Evolutionary conservation across 2,888 invertebrate species (phyloP), one percentile per base, ranked within the genome.

Genomic region (Rhagonycha fulva): DNA sequence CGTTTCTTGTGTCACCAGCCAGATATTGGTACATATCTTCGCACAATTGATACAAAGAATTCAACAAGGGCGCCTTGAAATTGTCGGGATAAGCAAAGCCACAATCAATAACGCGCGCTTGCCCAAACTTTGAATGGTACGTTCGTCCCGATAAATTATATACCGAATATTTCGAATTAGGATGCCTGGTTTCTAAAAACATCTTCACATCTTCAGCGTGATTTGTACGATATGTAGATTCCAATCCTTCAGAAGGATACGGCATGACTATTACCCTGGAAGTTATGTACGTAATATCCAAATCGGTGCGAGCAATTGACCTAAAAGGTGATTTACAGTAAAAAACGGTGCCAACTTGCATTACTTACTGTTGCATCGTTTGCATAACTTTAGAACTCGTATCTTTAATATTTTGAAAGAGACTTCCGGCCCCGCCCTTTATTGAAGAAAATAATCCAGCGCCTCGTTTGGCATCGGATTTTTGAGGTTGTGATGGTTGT

Each of bases 371-470:
- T 87, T 97, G 97, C 80, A 98, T 96, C 60, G 97, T 96, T 87
- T 98, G 97, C 94, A 98, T 98, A 62, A 99, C 97, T 90, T 98
- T 98, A 60, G 94, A 94, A 19, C 98, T 97, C 0, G 98, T 98
- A 85, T 98, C 98, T 87, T 97, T 98, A 28, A 99, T 89, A 85
- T 98, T 98, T 85, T 97, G 97, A 77, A 98, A 90, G 83, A 98
- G 93, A 84, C 94, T 97, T 2, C 98, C 97, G 23, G 98, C 98
- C 70, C 98, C 97, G 24, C 98, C 98, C 86, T 93, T 94, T 32
- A 98, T 90, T 0, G 97, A 96, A 3, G 96, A 94, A 88, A 96
- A 95, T 24, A 96, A 87, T 26, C 95, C 94, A 2, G 78, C 66
- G 14, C 82, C 82, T 84, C 88, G 84, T 83, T 88, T 78, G 9